Percentiles rank a stretch among this genome's conserved stretches.
Conservation (phyloP, 2,888 invertebrate species). For the Heliconius erato region DNA sequence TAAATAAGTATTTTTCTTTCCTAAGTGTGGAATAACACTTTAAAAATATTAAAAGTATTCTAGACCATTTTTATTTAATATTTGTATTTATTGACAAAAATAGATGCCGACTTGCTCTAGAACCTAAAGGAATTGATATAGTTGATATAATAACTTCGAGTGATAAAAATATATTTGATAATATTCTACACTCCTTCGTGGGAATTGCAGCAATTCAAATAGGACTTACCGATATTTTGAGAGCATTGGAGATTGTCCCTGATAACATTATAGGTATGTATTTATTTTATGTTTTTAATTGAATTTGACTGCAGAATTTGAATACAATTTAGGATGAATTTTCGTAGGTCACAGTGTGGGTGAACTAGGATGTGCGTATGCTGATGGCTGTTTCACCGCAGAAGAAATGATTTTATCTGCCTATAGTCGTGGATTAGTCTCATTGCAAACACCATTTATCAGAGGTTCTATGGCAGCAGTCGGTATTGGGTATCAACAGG, state of each 20-base stretch:
- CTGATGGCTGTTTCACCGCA: constrained; percentile 94
- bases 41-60: no score
- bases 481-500: constrained; percentile 84
- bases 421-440: constrained; percentile 92
- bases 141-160: constrained; percentile 87
- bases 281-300: neutral
- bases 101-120: constrained; percentile 81
- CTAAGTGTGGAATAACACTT: no score
- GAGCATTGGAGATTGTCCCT: constrained; percentile 86
- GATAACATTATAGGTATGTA: constrained; percentile 90
- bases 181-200: constrained; percentile 90
- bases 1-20: no score
- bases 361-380: constrained; percentile 97
- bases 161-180: constrained; percentile 83
- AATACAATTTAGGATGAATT: neutral
- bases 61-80: no score
- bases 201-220: constrained; percentile 91
- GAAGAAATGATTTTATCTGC: constrained; percentile 94
- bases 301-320: neutral
- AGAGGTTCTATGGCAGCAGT: constrained; percentile 95
- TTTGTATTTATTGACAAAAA: neutral
- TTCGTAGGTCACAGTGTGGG: constrained; percentile 94
- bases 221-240: constrained; percentile 78
- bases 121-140: constrained; percentile 74
- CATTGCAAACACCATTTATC: constrained; percentile 88